phyloP scores from a whole-genome alignment of 2,113 vertebrate genomes.

The Chloropsis hardwickii region DNA sequence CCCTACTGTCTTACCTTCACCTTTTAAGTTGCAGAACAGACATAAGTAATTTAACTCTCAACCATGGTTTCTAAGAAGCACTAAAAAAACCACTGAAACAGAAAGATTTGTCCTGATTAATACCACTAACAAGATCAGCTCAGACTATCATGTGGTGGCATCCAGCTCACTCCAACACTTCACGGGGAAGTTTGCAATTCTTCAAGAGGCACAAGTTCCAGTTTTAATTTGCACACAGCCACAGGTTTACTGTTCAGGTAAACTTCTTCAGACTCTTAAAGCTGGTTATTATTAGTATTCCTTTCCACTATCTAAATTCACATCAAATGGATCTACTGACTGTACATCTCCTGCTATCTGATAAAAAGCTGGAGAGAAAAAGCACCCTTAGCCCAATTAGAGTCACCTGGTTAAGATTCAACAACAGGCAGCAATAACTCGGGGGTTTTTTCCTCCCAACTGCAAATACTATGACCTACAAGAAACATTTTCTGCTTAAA shows the following conservation, averaged over 20 bases:
- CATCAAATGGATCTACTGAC: not conserved
- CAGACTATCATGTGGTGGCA: not conserved
- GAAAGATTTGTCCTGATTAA: not conserved
- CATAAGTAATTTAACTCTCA: conserved; percentile 22
- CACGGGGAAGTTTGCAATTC: not conserved
- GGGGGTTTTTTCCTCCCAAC: not conserved
- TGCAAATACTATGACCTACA: conserved; percentile 38
- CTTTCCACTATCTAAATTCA: conserved; percentile 4
- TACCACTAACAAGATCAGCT: not conserved
- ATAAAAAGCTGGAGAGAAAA: not conserved
- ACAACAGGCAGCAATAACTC: not conserved
- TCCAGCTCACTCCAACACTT: not conserved
- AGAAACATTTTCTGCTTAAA: conserved; percentile 58
- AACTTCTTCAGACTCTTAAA: not conserved
- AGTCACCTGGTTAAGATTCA: conserved; percentile 15
- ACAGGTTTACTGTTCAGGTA: not conserved
- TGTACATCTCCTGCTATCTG: not conserved
- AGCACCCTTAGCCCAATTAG: not conserved
- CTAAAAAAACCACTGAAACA: not conserved
- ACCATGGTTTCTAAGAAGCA: not conserved
- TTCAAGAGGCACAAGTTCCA: not conserved
- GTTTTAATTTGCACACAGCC: not conserved
- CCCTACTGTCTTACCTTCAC: not conserved
- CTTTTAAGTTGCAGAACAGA: not conserved
- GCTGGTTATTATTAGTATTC: not conserved